A percentile compares a stretch with the other conserved stretches of the same genome.
Conservation (phyloP, 53 echinoderm and acorn worm genomes). For the Antedon mediterranea region DNA sequence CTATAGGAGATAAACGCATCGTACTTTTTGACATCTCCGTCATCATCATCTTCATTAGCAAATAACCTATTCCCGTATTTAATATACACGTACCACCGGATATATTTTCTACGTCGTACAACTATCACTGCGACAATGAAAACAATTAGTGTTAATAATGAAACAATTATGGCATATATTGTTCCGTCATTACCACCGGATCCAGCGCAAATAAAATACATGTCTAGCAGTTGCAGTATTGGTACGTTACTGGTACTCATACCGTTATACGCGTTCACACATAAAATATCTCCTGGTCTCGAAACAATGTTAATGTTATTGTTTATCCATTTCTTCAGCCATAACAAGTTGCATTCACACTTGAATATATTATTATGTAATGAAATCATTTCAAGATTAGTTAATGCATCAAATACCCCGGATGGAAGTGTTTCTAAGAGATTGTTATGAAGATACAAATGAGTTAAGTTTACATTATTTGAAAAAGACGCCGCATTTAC, state of each 20-base stretch:
- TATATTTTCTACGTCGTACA: constrained; percentile 12
- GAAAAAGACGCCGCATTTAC: background rate
- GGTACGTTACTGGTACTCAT: constrained; percentile 4
- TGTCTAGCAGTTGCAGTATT: background rate
- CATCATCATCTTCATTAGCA: constrained; percentile 8
- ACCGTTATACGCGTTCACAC: constrained; percentile 8
- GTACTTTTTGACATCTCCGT: constrained; percentile 8
- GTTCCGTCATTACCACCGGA: background rate
- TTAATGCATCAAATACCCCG: constrained; percentile 12
- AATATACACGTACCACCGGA: constrained; percentile 32
- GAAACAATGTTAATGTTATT: background rate
- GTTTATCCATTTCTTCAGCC: constrained; percentile 30
- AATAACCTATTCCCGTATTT: background rate
- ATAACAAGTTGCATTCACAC: constrained; percentile 28
- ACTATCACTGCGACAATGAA: constrained; percentile 4
- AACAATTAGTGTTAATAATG: background rate
- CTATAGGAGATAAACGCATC: constrained; percentile 68
- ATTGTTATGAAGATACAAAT: constrained; percentile 21
- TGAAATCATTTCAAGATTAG: background rate
- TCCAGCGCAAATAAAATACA: constrained; percentile 17
- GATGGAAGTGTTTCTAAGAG: background rate
- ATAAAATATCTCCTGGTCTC: background rate
- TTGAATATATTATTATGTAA: constrained; percentile 19
- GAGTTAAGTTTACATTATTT: background rate
- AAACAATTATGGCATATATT: background rate